Percentiles rank a stretch among this genome's conserved stretches.
Evolutionary conservation across 2,113 vertebrate genomes (phyloP).

Genomic region (Xenopus laevis): DNA sequence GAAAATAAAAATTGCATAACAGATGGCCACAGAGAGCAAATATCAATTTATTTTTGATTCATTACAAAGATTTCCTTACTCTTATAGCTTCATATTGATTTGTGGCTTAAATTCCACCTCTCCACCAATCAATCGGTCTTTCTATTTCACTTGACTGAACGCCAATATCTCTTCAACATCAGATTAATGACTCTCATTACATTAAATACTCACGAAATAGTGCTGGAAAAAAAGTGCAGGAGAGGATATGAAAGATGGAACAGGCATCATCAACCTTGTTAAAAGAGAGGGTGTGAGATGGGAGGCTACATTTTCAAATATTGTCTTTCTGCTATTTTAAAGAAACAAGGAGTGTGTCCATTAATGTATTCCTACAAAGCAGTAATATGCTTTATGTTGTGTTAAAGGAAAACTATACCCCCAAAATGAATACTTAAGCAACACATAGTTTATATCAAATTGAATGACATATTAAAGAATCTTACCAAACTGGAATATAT

Average conservation of each 20-base stretch:
- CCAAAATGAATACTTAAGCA: no score
- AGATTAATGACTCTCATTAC: constrained; percentile 65
- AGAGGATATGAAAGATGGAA: constrained; percentile 3
- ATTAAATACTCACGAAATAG: constrained; percentile 46
- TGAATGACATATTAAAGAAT: no score
- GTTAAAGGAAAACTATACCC: no score
- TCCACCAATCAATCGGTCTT: constrained; percentile 60
- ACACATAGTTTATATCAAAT: no score
- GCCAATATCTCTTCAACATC: constrained; percentile 70
- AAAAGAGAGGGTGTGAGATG: background rate
- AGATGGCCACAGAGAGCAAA: background rate
- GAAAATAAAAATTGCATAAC: background rate
- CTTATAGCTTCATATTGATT: constrained; percentile 57
- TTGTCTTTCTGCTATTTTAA: background rate
- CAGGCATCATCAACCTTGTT: background rate
- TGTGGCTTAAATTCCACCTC: constrained; percentile 53
- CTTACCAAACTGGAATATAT: no score
- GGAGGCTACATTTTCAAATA: background rate
- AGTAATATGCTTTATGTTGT: no score
- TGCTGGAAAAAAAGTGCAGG: background rate
- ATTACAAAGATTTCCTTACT: constrained; percentile 68
- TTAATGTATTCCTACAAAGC: no score
- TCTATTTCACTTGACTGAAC: constrained; percentile 55
- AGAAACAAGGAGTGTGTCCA: no score
- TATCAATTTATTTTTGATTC: constrained; percentile 49